Base-by-base conservation (phyloP, 2,797 vertebrate genomes). In the Macroramphosus scolopax region DNA sequence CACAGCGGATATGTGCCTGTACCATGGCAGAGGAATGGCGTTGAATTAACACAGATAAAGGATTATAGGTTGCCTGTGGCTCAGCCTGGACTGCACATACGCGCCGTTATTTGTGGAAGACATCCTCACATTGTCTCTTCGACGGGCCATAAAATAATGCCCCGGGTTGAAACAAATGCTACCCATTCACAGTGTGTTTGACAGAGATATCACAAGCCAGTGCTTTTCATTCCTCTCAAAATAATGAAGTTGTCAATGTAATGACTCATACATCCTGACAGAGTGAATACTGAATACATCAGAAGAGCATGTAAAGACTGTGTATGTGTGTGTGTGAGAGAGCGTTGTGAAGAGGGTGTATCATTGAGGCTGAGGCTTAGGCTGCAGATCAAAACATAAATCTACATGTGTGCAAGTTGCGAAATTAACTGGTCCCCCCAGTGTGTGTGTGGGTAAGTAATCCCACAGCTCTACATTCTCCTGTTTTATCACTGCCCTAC, bases 261-360 rank as follows among this genome's bases (percentile, higher is more conserved):
- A 31, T 82, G 78, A 81, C 68, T 84, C 76, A 80, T 12, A 24
- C 35, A 40, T 43, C 50, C 61, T 63, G 72, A 75, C 67, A 33
- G 66, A 72, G 67, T n/a, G 61, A 78, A 58, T 71, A 22, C 68
- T 33, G 48, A 68, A 79, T 55, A 32, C 54, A 69, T 61, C 32
- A 55, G n/a, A n/a, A n/a, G n/a, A n/a, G n/a, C n/a, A n/a, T n/a
- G n/a, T n/a, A n/a, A n/a, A n/a, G n/a, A n/a, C n/a, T n/a, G n/a
- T n/a, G n/a, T 49, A 60, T 57, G 18, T 67, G 39, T 63, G 52
- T 49, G 28, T 33, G 41, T 20, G 39, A 29, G 47, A 14, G 32
- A n/a, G n/a, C n/a, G n/a, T n/a, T n/a, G n/a, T n/a, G n/a, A n/a
- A 34, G 26, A 42, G 51, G 17, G 25, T 66, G 40, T 51, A 60